Percentiles rank a stretch among this genome's conserved stretches.
These are phyloP conservation scores for Stenodera caucasica DNA, from an alignment of 2,888 invertebrate species.

Conservation along the genomic window DNA sequence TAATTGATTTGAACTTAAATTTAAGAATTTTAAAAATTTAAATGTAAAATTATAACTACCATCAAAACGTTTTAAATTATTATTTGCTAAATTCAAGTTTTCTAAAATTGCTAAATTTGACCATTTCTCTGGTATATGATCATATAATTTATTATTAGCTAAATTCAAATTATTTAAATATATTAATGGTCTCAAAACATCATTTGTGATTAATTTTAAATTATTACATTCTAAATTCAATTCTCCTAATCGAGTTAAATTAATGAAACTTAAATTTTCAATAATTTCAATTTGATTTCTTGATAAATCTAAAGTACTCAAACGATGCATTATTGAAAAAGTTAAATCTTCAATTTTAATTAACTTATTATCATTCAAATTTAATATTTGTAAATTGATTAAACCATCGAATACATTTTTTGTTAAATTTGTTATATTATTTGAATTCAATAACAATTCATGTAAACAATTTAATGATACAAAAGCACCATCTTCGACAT, in stretches of 20 bases:
- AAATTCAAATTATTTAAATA: slow-evolving; percentile 35
- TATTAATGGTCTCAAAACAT: slow-evolving; percentile 25
- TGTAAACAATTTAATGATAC: slow-evolving; percentile 40
- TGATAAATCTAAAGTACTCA: slow-evolving; percentile 33
- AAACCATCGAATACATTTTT: slow-evolving; percentile 31
- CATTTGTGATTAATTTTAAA: slow-evolving; percentile 20
- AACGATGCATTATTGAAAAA: slow-evolving; percentile 23
- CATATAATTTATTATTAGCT: slow-evolving; percentile 33
- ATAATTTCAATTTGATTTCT: slow-evolving; percentile 29
- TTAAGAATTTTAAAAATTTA: slow-evolving; percentile 31
- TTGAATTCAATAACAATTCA: slow-evolving; percentile 39
- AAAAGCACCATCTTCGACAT: slow-evolving; percentile 43
- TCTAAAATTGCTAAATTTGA: slow-evolving; percentile 27
- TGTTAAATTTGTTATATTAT: slow-evolving; percentile 36
- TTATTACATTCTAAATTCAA: slow-evolving; percentile 34
- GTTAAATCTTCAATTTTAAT: slow-evolving; percentile 23
- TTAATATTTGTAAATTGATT: slow-evolving; percentile 28
- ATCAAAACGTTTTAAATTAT: slow-evolving; percentile 33
- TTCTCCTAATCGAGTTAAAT: slow-evolving; percentile 26
- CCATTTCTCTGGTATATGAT: slow-evolving; percentile 35
- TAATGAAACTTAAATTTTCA: slow-evolving; percentile 24
- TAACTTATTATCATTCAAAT: slow-evolving; percentile 36
- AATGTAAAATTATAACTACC: slow-evolving; percentile 34
- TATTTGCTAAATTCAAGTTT: slow-evolving; percentile 29
- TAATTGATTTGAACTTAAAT: slow-evolving; percentile 40